Evolutionary conservation across 2,113 vertebrate genomes (phyloP).

Genomic region (Centrocercus urophasianus): DNA sequence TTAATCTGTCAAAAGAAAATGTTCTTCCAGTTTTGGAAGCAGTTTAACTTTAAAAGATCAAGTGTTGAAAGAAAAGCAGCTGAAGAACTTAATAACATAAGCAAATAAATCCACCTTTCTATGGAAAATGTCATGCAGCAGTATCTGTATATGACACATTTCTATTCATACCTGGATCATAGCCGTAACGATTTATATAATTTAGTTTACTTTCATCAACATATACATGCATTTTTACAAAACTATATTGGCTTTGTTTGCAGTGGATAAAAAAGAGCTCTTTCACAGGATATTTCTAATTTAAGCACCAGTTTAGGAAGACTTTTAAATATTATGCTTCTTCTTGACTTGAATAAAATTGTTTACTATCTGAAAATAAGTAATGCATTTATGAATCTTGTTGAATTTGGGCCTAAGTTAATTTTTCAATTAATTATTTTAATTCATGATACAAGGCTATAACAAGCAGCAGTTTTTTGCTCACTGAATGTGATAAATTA

Average conservation of each 20-base stretch:
- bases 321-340: background rate
- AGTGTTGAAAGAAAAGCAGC: background rate
- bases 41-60: background rate
- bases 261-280: background rate
- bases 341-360: background rate
- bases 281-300: background rate
- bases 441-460: background rate
- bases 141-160: background rate
- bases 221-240: background rate
- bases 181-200: background rate
- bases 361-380: background rate
- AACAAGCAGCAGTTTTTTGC: background rate
- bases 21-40: background rate
- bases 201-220: background rate
- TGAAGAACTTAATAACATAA: background rate
- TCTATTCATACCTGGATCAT: background rate
- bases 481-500: background rate
- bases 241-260: background rate
- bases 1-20: background rate
- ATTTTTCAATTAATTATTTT: background rate
- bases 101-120: background rate
- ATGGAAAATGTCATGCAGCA: background rate
- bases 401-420: background rate
- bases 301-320: background rate
- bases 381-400: background rate